Base-by-base conservation (phyloP, 2,113 vertebrate genomes). In the Pseudolaguvia tuberculata region DNA sequence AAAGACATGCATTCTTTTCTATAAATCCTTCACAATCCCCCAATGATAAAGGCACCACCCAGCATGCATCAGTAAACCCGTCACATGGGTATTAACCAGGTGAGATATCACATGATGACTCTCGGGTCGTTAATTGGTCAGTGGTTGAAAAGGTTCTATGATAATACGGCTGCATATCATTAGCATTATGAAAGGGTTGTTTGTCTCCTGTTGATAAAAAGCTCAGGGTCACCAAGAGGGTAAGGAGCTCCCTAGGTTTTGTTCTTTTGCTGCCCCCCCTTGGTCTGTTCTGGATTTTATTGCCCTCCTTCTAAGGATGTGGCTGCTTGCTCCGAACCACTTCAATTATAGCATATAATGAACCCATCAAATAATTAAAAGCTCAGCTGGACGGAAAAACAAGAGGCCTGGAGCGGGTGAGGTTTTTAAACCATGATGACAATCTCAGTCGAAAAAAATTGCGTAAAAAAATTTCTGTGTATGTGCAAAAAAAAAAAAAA, bases 381-480 rank as follows among this genome's bases (percentile, higher is more conserved):
- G 90, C 88, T 92, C 90, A 92, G 88, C 86, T 89, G 86, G 87
- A 88, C 86, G 85, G 88, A 87, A 90, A 89, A 91, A 88, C 88
- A 89, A 87, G 85, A 82, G 74, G 74, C 81, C 81, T 42, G n/a
- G 39, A 62, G 52, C 27, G 57, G 31, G 84, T 39, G 51, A 55
- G 47, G 29, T 29, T 10, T 61, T 66, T 57, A 59, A 77, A 66
- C 5, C 11, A 56, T 58, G 27, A 72, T 68, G 63, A 39, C 65
- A 73, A 67, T 53, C 51, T 78, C 58, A 18, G 56, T 42, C 23
- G 51, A 56, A 70, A 50, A 70, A 50, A 67, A 50, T 67, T 45
- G 63, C 3, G 17, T n/a, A n/a, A n/a, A n/a, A n/a, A n/a, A n/a
- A n/a, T 67, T 67, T 67, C 45, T 18, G 25, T 18, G 45, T 50